Evolutionary conservation across 2,888 invertebrate species (phyloP), one percentile per base, ranked within the genome.

Genomic region (Nezara viridula): DNA sequence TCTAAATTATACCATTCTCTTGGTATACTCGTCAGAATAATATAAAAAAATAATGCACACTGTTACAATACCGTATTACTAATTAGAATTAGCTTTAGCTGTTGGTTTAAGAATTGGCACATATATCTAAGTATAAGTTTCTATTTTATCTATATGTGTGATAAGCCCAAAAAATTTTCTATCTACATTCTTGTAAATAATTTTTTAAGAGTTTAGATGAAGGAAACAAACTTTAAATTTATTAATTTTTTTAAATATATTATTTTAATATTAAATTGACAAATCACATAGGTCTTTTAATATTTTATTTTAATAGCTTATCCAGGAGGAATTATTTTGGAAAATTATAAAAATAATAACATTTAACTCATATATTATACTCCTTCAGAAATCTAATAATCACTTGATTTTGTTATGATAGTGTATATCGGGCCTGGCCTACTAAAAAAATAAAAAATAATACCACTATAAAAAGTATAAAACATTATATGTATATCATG

Each of bases 141-240:
- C 19, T 37, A 73, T 37, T 37, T 73, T 37, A 73, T 73, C 66
- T 73, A 73, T 66, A n/a, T 27, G 27, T 32, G 27, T 32, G 60
- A 60, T 60, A 60, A 32, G 32, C 60, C 60, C 27, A 60, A 32
- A 27, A 3, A 32, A 60, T 32, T 60, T 60, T 60, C 21, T 60
- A 73, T 37, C 66, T 73, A 32, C 66, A 37, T 73, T 24, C 21
- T 73, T 73, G 66, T 73, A 73, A 73, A 73, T 73, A 73, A 37
- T 32, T 73, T 73, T 73, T 37, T 37, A 73, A 73, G 37, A 37
- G 21, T 73, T 21, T 37, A 73, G 66, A 73, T 7, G 66, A 66
- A 16, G n/a, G 27, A 4, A 6, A 14, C 19, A 27, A 27, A 60
- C 27, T 73, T 73, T 37, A 73, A 73, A 37, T 73, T 9, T 32